Evolutionary conservation across 2,888 invertebrate genomes (phyloP).

Genomic region (Pristionchus entomophagus): DNA sequence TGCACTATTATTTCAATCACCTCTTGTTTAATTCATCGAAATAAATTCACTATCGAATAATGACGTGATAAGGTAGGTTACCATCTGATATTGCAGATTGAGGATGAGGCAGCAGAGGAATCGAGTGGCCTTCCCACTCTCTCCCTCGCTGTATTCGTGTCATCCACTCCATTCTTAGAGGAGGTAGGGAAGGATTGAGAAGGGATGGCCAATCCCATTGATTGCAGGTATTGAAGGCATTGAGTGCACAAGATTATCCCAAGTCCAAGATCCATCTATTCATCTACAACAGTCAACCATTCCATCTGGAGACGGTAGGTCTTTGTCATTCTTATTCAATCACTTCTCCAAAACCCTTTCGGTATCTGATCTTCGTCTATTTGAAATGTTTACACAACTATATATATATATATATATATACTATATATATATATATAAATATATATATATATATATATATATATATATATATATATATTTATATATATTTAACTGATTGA

Average conservation of each 20-base stretch:
- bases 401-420: too few species aligned
- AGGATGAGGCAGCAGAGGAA: slow-evolving; percentile 67
- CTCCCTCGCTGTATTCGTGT: slow-evolving; percentile 83
- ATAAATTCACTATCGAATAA: background rate
- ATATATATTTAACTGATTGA: too few species aligned
- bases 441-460: too few species aligned
- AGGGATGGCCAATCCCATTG: too few species aligned
- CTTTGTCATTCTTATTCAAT: background rate
- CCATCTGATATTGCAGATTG: too few species aligned
- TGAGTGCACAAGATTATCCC: slow-evolving; percentile 88
- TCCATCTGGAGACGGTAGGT: slow-evolving; percentile 59
- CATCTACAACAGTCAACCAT: slow-evolving; percentile 81
- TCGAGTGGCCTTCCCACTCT: slow-evolving; percentile 70
- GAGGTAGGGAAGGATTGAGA: too few species aligned
- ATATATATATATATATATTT: too few species aligned
- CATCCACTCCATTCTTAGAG: slow-evolving; percentile 92
- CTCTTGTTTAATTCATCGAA: background rate
- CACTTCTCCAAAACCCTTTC: too few species aligned
- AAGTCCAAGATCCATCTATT: slow-evolving; percentile 89
- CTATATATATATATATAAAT: too few species aligned
- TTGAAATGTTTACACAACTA: too few species aligned
- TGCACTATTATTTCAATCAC: background rate
- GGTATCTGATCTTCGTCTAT: too few species aligned
- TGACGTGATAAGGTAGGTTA: too few species aligned
- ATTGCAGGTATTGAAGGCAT: slow-evolving; percentile 82